Conservation (phyloP, 2,888 invertebrate genomes). For the Tinea pellionella region DNA sequence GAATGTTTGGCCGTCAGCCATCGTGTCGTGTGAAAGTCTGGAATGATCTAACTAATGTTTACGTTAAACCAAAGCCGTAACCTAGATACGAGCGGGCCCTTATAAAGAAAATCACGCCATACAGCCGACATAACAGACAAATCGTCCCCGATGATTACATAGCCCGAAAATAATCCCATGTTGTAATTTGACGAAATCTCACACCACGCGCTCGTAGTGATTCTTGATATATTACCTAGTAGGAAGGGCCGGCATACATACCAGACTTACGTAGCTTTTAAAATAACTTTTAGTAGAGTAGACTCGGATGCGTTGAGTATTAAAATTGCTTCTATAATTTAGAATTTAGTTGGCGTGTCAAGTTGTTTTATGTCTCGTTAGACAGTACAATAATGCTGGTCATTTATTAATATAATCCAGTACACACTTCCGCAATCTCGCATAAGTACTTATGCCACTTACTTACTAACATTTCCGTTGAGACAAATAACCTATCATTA, state of each 20-base stretch:
- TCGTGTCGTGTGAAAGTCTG: slow-evolving; percentile 38
- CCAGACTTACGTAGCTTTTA: neutral
- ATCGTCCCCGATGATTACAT: slow-evolving; percentile 8
- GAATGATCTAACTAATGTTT: slow-evolving; percentile 31
- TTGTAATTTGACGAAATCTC: slow-evolving; percentile 4
- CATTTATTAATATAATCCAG: neutral
- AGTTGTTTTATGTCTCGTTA: neutral
- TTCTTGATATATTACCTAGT: neutral
- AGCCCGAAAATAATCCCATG: neutral
- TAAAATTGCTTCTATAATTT: neutral
- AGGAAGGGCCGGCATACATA: neutral
- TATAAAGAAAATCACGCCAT: neutral
- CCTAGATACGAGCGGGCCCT: slow-evolving; percentile 29
- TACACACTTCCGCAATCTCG: slow-evolving; percentile 1
- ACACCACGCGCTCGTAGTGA: neutral
- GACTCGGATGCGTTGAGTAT: neutral
- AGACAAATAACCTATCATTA: neutral
- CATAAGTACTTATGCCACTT: neutral
- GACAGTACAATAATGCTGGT: neutral
- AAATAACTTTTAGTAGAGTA: neutral
- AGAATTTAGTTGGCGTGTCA: neutral
- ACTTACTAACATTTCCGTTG: neutral
- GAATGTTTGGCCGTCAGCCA: slow-evolving; percentile 4
- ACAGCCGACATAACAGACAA: neutral
- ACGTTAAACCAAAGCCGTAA: slow-evolving; percentile 37